phyloP scores from a whole-genome alignment of 1,140 invertebrate species.

The Ganaspis sp. region DNA sequence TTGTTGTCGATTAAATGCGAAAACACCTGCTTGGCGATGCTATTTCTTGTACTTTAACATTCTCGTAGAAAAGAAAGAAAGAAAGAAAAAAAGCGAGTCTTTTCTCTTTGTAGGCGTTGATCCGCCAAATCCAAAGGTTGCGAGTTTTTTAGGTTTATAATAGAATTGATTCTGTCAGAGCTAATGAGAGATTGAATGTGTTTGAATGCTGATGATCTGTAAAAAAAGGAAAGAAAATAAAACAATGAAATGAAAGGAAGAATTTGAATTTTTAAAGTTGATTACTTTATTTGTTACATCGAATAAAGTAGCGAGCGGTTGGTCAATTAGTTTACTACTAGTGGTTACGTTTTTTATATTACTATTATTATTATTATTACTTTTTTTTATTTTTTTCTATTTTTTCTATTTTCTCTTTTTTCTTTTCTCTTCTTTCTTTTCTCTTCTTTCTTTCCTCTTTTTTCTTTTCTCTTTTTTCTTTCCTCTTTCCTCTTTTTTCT shows the following conservation, averaged over 20 bases:
- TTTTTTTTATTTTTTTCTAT: no score
- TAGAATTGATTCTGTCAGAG: slow-evolving; percentile 1
- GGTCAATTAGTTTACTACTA: not conserved
- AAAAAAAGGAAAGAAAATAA: not conserved
- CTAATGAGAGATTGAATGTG: slow-evolving; percentile 23
- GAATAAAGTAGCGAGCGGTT: slow-evolving; percentile 7
- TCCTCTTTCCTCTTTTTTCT: no score
- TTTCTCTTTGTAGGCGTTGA: not conserved
- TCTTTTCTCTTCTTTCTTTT: no score
- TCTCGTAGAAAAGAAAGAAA: slow-evolving; percentile 38
- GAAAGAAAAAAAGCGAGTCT: slow-evolving; percentile 23
- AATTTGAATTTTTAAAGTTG: not conserved
- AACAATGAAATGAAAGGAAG: not conserved
- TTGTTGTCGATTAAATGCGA: slow-evolving; percentile 70
- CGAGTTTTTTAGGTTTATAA: slow-evolving; percentile 16
- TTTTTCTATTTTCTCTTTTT: no score
- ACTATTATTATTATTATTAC: slow-evolving; percentile 7
- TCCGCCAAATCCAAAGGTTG: not conserved
- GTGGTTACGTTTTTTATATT: not conserved
- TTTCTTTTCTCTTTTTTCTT: no score
- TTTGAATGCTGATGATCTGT: slow-evolving; percentile 12
- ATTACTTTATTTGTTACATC: slow-evolving; percentile 6
- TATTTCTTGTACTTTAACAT: slow-evolving; percentile 68
- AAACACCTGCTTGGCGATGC: slow-evolving; percentile 71
- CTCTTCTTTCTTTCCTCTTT: no score